Conservation (phyloP, 2,113 vertebrate genomes). For the Erythrocercus mccallii region DNA sequence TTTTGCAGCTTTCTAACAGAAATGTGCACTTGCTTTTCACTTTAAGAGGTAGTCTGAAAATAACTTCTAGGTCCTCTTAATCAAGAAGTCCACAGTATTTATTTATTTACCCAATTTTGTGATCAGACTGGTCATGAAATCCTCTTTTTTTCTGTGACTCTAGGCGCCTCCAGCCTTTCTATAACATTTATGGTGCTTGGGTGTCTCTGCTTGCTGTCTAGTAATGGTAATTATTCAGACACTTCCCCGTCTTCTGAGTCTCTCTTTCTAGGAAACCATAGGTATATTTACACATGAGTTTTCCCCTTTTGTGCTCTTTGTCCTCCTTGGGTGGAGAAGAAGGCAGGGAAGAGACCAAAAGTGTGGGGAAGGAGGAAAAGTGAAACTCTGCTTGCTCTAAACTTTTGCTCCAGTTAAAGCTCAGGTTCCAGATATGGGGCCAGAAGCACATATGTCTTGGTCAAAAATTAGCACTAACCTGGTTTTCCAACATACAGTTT, state of each 20-base stretch:
- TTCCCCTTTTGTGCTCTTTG: background rate
- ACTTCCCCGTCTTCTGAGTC: background rate
- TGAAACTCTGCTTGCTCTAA: background rate
- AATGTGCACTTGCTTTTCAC: background rate
- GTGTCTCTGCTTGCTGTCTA: background rate
- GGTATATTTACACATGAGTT: background rate
- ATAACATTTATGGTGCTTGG: background rate
- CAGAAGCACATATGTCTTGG: background rate
- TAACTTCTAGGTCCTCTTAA: background rate
- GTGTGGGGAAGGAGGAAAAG: background rate
- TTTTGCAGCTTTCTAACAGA: background rate
- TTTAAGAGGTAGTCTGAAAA: background rate
- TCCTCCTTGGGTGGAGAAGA: background rate
- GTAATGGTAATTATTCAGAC: background rate
- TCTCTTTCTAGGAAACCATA: background rate
- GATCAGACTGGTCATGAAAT: background rate
- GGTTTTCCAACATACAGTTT: background rate
- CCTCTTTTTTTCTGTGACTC: background rate
- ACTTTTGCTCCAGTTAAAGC: background rate
- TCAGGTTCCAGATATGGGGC: background rate
- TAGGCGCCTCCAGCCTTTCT: background rate
- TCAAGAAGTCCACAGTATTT: background rate
- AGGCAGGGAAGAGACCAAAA: background rate
- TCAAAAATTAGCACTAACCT: background rate
- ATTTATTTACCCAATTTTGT: background rate